A percentile compares a stretch with the other conserved stretches of the same genome.
Evolutionary conservation across 2,888 invertebrate species (phyloP).

Genomic region (Sinodicranocentrus sp.): DNA sequence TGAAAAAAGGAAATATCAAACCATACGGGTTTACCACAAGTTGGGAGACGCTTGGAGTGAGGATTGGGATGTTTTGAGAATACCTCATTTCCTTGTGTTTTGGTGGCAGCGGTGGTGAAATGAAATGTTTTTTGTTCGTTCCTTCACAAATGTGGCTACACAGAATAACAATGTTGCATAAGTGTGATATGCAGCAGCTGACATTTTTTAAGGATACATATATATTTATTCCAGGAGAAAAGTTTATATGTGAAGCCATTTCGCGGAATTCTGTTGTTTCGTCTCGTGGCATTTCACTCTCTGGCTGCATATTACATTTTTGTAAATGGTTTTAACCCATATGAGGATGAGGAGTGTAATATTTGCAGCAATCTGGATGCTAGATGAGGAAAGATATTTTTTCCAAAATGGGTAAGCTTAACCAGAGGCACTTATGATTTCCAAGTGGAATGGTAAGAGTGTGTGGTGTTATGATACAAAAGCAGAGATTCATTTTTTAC

Average conservation of each 20-base stretch:
- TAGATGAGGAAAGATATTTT: conserved; percentile 12
- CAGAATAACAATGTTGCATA: not conserved
- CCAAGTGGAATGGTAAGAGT: conserved; percentile 17
- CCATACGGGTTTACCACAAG: too few relatives aligned
- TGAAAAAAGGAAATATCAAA: conserved; percentile 20
- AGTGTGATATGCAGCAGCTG: not conserved
- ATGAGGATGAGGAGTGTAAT: not conserved
- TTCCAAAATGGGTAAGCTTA: not conserved
- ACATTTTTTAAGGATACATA: conserved; percentile 17
- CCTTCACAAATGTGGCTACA: conserved; percentile 36
- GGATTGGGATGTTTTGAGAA: too few relatives aligned
- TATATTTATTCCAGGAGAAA: too few relatives aligned
- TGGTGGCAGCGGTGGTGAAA: not conserved
- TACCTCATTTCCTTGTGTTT: too few relatives aligned
- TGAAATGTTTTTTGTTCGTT: conserved; percentile 27
- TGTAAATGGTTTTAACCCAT: not conserved
- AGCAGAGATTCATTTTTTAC: too few relatives aligned
- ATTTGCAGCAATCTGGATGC: not conserved
- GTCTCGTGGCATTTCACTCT: too few relatives aligned
- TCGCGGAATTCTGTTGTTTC: conserved; percentile 2
- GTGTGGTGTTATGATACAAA: not conserved
- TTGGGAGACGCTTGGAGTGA: too few relatives aligned
- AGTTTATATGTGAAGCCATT: not conserved
- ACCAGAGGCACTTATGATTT: conserved; percentile 25
- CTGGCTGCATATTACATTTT: too few relatives aligned